Evolutionary conservation across 2,113 vertebrate species (phyloP).

Genomic region (Pterocles orientalis): DNA sequence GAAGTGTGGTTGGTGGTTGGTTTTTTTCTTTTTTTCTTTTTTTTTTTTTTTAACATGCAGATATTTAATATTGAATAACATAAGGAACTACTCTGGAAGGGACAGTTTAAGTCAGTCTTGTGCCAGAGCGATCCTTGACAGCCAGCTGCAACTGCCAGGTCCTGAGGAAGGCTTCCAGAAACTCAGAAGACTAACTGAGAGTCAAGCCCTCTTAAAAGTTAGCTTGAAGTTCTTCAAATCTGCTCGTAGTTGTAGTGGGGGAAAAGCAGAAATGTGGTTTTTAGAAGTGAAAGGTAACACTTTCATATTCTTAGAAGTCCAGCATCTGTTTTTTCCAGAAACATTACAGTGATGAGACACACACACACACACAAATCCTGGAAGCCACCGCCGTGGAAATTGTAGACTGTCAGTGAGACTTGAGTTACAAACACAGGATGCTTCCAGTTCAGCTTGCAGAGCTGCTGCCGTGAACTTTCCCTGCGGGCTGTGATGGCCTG

Average conservation of each 20-base stretch:
- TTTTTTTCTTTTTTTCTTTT: not conserved
- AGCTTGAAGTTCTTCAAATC: not conserved
- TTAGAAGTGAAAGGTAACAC: not conserved
- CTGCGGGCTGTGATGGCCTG: not conserved
- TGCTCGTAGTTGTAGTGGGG: not conserved
- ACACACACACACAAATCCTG: too few species aligned
- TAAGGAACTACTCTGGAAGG: not conserved
- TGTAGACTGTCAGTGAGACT: too few species aligned
- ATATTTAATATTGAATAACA: not conserved
- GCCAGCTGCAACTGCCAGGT: not conserved
- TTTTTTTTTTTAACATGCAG: not conserved
- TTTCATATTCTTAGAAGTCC: not conserved
- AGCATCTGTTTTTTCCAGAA: conserved; percentile 1
- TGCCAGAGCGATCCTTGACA: not conserved
- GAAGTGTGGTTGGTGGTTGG: not conserved
- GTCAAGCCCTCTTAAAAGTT: not conserved
- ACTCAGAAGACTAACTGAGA: not conserved
- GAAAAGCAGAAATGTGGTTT: not conserved
- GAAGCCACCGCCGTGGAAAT: too few species aligned
- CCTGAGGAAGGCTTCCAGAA: not conserved
- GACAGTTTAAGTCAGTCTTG: not conserved
- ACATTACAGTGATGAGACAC: not conserved
- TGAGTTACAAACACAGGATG: too few species aligned
- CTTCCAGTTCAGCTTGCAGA: not conserved
- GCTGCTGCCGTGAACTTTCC: not conserved